Conservation (phyloP, 2,888 invertebrate genomes). For the Operophtera brumata region DNA sequence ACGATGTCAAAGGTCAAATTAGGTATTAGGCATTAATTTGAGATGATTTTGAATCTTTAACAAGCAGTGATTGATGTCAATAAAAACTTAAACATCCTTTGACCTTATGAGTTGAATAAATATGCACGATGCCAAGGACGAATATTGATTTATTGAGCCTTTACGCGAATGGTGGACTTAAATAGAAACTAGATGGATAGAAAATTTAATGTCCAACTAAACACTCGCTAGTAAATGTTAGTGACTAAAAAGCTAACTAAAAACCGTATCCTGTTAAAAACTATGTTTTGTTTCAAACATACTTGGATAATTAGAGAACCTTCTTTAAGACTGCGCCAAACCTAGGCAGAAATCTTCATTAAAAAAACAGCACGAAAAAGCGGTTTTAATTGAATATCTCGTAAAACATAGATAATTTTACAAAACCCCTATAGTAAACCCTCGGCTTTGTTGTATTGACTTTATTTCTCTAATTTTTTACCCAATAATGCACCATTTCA, state of each 20-base stretch:
- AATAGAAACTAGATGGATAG: background rate
- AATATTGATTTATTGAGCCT: slow-evolving; percentile 10
- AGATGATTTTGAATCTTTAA: slow-evolving; percentile 23
- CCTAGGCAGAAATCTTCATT: too few species aligned
- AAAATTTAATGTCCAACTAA: background rate
- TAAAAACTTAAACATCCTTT: slow-evolving; percentile 22
- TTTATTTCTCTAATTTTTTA: too few species aligned
- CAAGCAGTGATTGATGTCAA: slow-evolving; percentile 23
- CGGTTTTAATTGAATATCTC: too few species aligned
- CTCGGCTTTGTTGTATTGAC: too few species aligned
- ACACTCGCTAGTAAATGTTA: background rate
- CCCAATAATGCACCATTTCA: too few species aligned
- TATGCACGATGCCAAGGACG: slow-evolving; percentile 15
- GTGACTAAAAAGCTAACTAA: background rate
- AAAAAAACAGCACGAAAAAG: too few species aligned
- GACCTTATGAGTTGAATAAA: slow-evolving; percentile 17
- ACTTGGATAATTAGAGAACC: too few species aligned
- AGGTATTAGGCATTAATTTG: slow-evolving; percentile 27
- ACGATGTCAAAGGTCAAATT: slow-evolving; percentile 41
- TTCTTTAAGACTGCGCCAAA: too few species aligned
- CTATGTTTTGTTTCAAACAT: too few species aligned
- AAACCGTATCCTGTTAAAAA: background rate
- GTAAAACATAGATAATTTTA: too few species aligned
- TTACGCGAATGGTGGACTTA: slow-evolving; percentile 4
- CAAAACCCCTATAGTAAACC: too few species aligned